phyloP scores from a whole-genome alignment of 2,113 vertebrate species.

The Dipodomys merriami region DNA sequence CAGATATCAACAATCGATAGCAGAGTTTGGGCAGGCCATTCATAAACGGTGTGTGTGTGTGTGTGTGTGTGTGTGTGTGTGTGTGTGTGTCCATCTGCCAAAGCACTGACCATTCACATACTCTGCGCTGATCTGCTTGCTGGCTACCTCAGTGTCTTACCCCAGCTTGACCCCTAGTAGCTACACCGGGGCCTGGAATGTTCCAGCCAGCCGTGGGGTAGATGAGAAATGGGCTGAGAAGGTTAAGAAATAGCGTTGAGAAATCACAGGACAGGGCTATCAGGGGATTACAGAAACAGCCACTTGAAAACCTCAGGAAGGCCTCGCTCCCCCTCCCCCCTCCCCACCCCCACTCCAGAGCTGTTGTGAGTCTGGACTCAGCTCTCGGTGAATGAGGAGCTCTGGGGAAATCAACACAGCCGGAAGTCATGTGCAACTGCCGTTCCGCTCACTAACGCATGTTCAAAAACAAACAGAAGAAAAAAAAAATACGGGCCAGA shows the following conservation, averaged over 20 bases:
- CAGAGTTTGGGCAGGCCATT: neutral
- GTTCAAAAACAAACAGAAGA: slow-evolving; percentile 73
- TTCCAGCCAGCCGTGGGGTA: too few relatives aligned
- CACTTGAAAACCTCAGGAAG: slow-evolving; percentile 26
- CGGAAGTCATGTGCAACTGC: slow-evolving; percentile 77
- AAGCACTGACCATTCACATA: neutral
- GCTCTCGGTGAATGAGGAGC: slow-evolving; percentile 72
- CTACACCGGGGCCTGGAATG: neutral
- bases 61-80: too few relatives aligned
- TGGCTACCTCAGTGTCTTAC: neutral
- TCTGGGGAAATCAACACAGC: slow-evolving; percentile 82
- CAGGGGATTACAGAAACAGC: neutral
- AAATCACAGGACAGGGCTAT: neutral
- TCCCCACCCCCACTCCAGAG: neutral
- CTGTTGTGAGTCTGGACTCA: slow-evolving; percentile 50
- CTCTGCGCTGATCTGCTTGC: too few relatives aligned
- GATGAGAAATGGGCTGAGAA: neutral
- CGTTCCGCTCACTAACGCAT: slow-evolving; percentile 80
- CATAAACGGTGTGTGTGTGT: neutral
- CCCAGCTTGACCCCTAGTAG: neutral
- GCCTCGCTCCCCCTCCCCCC: neutral
- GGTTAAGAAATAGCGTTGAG: neutral
- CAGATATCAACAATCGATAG: neutral
- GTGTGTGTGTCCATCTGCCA: too few relatives aligned
- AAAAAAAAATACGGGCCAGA: neutral